Evolutionary conservation across 2,797 vertebrate species (phyloP), one percentile per base, ranked within the genome.

Genomic region (Gobio occitaniae): DNA sequence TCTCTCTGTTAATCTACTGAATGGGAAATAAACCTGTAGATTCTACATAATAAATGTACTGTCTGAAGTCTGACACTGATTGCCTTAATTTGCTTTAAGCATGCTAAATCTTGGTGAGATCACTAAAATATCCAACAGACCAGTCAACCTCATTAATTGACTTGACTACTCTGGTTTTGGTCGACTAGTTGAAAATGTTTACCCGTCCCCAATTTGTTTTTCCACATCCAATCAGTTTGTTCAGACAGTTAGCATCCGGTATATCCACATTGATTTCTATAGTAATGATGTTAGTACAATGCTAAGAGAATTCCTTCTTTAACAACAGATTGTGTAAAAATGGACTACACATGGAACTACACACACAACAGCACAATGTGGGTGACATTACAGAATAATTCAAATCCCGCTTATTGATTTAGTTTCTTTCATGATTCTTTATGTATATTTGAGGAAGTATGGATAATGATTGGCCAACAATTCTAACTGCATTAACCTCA

Each of bases 21-120:
- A 80, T 52, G 17, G 59, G 15, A 79, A 12, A 47, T 65, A 48
- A 66, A 65, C 41, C 41, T 79, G 41, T 63, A 15, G n/a, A 78
- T 65, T 77, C 7, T 16, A 36, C 19, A 59, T 25, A 25, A 59
- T n/a, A 59, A 21, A 77, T 13, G 11, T 29, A 54, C 48, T n/a
- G 29, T 72, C n/a, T n/a, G 16, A 16, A 17, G 13, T 50, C 5
- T 11, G 41, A 44, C 68, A 44, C 5, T 17, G 47, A 44, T 44
- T 10, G 41, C 10, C 29, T 21, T 36, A 12, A 75, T 54, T 29
- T 32, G 21, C 8, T 44, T 36, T 77, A 13, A 6, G 56, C n/a
- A 25, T 61, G 13, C 54, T 9, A n/a, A 77, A 61, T 77, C 54
- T 32, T 32, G 2, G 32, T n/a, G 74, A 21, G 2, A 12, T 19